Evolutionary conservation across 2,888 invertebrate genomes (phyloP).

Genomic region (Zootermopsis nevadensis): DNA sequence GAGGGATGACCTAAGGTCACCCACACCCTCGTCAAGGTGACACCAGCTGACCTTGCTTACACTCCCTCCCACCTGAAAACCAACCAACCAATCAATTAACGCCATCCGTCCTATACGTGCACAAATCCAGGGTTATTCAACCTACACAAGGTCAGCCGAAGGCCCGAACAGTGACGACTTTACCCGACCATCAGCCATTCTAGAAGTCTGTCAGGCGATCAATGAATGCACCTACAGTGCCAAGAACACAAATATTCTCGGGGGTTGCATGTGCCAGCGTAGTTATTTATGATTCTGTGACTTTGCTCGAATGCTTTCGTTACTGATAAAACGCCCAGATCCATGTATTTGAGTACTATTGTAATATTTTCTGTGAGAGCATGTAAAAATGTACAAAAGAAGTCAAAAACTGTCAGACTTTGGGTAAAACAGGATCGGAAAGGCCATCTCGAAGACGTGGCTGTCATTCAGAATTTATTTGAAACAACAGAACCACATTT

Average conservation of each 20-base stretch:
- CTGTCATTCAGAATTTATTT: no score
- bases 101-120: conserved; percentile 12
- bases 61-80: neutral
- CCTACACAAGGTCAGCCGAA: conserved; percentile 32
- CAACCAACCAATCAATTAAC: neutral
- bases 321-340: no score
- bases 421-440: no score
- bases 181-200: neutral
- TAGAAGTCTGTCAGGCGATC: neutral
- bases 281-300: no score
- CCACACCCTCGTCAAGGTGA: conserved; percentile 21
- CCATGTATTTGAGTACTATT: no score
- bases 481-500: no score
- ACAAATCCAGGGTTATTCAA: conserved; percentile 36
- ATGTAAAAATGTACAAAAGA: no score
- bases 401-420: no score
- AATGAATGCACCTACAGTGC: neutral
- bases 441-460: no score
- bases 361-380: no score
- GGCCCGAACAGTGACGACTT: neutral
- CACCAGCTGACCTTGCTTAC: conserved; percentile 19
- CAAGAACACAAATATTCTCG: neutral
- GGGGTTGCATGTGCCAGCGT: no score
- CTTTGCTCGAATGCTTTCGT: no score
- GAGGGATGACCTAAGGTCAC: neutral